Evolutionary conservation across 1,140 invertebrate species (phyloP), one percentile per base, ranked within the genome.

Genomic region (Scylla paramamosain): DNA sequence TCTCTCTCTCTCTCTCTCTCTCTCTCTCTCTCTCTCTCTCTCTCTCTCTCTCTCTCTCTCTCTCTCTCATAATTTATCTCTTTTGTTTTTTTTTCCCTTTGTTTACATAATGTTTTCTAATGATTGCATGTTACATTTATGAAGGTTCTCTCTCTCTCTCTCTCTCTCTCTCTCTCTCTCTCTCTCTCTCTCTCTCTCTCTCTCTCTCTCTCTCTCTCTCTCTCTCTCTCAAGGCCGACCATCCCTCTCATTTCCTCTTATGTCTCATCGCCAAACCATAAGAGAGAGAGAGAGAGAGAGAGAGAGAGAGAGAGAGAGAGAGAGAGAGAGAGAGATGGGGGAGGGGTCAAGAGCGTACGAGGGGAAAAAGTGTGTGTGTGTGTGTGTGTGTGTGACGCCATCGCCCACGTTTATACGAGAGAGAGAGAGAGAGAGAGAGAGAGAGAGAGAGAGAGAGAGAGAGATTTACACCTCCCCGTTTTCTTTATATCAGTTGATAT

Each of bases 381-480:
- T 25, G 67, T 77, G 67, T 77, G 16, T 59, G 67, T 77, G 67
- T 77, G 25, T 77, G 67, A 77, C 67, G 67, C 67, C 67, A 77
- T 77, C 67, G n/a, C 67, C 67, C 67, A 77, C 25, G 67, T 20
- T 59, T 59, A 0, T 25, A 7, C 0, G 67, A n/a, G 67, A 77
- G 67, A 77, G 67, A 77, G 67, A 77, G 67, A 77, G 67, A 77
- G 67, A 77, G 67, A 77, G 67, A 77, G 67, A 77, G 67, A 77
- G 67, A 77, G 67, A 77, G 67, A 77, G 67, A 77, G 59, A 67
- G 59, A 67, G 59, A 67, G 67, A 77, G 67, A 77, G 67, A 77
- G 67, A 77, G 20, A n/a, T 12, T 59, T 16, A 59, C 52, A 20
- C 39, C 39, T 39, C 39, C 39, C 39, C 39, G 6, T 2, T 39